These are phyloP conservation scores for Cariama cristata DNA, from an alignment of 2,113 vertebrate species.

Conservation along the genomic window DNA sequence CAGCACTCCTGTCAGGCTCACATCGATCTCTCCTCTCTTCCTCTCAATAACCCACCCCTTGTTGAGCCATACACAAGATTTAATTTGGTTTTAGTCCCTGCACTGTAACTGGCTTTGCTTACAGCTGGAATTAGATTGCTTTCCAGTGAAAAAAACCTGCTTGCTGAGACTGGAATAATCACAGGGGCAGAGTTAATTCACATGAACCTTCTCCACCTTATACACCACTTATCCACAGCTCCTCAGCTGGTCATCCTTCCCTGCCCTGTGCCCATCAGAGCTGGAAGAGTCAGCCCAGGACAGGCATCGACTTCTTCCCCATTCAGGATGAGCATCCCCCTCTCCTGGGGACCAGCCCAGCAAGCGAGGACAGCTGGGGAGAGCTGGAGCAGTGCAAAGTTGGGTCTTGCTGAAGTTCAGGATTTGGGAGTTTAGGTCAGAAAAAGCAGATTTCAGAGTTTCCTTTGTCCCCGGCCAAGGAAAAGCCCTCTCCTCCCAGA, in stretches of 20 bases:
- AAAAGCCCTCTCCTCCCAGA: neutral
- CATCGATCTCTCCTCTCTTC: slow-evolving; percentile 49
- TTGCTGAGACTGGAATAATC: slow-evolving; percentile 20
- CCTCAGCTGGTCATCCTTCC: neutral
- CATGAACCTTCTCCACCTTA: neutral
- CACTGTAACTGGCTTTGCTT: slow-evolving; percentile 54
- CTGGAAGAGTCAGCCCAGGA: neutral
- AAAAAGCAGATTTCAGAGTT: neutral
- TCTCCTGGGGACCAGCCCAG: neutral
- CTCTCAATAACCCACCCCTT: slow-evolving; percentile 29
- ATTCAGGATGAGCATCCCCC: neutral
- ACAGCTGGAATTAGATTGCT: slow-evolving; percentile 54
- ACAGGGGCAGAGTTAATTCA: slow-evolving; percentile 11
- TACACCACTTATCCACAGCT: neutral
- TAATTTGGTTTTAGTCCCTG: slow-evolving; percentile 53
- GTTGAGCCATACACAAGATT: slow-evolving; percentile 50
- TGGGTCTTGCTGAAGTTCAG: neutral
- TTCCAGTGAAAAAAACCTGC: neutral
- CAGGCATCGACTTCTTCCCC: neutral
- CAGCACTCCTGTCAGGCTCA: neutral
- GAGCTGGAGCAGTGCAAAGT: neutral
- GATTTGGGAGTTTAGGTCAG: neutral
- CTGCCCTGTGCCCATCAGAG: neutral
- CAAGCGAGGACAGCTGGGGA: neutral
- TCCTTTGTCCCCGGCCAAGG: neutral